Conservation (phyloP, 2,113 vertebrate species). For the Nannospalax galili region DNA sequence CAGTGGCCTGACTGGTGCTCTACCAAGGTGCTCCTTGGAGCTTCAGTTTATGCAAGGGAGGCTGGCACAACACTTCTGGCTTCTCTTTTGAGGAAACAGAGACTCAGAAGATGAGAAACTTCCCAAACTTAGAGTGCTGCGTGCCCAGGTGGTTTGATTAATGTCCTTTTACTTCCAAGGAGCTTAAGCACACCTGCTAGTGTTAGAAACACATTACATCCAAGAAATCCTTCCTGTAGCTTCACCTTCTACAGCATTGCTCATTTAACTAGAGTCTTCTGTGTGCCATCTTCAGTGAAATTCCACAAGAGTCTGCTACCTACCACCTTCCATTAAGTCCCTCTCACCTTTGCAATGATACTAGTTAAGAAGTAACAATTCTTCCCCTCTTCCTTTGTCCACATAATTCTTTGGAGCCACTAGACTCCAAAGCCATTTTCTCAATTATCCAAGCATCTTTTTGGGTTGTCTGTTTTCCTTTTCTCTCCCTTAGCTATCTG, state of each 20-base stretch:
- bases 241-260: not conserved
- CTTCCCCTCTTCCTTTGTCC: not conserved
- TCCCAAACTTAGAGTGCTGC: not conserved
- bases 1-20: not conserved
- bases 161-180: not conserved
- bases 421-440: not conserved
- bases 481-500: slow-evolving; percentile 24
- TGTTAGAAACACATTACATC: not conserved
- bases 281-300: not conserved
- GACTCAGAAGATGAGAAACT: not conserved
- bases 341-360: not conserved
- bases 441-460: not conserved
- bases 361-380: not conserved
- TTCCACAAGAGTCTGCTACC: not conserved
- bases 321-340: not conserved
- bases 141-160: not conserved
- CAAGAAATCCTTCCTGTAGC: slow-evolving; percentile 35
- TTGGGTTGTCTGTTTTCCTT: slow-evolving; percentile 9
- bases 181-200: not conserved
- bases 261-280: not conserved
- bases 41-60: not conserved
- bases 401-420: not conserved
- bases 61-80: not conserved
- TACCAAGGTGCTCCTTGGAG: not conserved
- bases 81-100: not conserved